Conservation (phyloP, 2,888 invertebrate species). For the Lithophane semibrunnea region DNA sequence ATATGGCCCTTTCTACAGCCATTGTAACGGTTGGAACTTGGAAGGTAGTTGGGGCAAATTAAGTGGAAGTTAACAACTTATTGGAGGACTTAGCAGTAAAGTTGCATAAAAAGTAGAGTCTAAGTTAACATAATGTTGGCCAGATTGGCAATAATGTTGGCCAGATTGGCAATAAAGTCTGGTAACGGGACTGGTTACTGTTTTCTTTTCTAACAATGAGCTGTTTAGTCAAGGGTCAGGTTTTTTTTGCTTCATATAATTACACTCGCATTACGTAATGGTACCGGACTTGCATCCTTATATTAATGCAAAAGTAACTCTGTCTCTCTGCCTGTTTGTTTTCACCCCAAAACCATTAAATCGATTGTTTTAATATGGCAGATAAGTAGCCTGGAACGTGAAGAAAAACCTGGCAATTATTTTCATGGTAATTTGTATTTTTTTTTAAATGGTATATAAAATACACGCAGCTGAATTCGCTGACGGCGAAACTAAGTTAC, state of each 20-base stretch:
- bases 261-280: neutral
- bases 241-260: neutral
- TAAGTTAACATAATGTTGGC: constrained; percentile 13
- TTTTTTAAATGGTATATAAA: neutral
- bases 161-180: constrained; percentile 1
- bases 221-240: neutral
- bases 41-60: constrained; percentile 21
- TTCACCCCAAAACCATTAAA: neutral
- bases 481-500: neutral
- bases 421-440: neutral
- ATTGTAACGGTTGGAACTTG: constrained; percentile 38
- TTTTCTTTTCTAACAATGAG: constrained; percentile 12
- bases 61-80: constrained; percentile 21
- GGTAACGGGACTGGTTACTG: neutral
- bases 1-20: constrained; percentile 55
- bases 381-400: neutral
- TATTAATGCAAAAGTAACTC: neutral
- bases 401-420: too few relatives aligned
- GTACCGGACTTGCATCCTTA: neutral
- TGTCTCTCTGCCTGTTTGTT: neutral
- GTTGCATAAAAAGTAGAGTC: constrained; percentile 31
- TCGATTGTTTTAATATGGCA: neutral
- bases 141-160: constrained; percentile 3
- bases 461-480: neutral
- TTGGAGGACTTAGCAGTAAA: constrained; percentile 21